These are phyloP conservation scores for Thripadectes ignobilis DNA, from an alignment of 2,797 vertebrate genomes.

Conservation along the genomic window DNA sequence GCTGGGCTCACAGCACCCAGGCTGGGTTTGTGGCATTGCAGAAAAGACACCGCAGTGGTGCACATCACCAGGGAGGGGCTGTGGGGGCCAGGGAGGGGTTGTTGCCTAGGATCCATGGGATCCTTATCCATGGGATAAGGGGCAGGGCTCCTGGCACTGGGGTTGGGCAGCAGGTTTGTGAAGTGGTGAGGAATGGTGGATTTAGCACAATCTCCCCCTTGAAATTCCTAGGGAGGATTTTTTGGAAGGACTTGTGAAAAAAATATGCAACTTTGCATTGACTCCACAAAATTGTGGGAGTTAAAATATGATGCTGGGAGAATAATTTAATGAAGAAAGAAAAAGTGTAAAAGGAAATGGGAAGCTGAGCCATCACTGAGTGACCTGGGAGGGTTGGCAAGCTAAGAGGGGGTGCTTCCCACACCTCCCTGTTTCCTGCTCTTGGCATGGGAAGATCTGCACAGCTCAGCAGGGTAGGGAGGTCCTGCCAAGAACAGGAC, in stretches of 20 bases:
- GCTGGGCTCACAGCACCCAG: no score
- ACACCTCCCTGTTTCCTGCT: background rate
- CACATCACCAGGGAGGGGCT: background rate
- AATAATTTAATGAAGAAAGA: background rate
- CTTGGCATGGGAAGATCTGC: background rate
- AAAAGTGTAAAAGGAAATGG: background rate
- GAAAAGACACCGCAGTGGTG: background rate
- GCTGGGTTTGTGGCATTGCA: slow-evolving; percentile 61
- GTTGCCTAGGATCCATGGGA: background rate
- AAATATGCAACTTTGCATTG: rapidly evolving
- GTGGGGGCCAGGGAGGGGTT: background rate
- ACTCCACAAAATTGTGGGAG: background rate
- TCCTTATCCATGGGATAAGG: background rate
- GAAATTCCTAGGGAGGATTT: background rate
- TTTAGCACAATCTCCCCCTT: background rate
- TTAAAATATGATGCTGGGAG: background rate
- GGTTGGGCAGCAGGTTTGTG: background rate
- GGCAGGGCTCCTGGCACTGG: rapidly evolving
- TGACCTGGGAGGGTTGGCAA: background rate
- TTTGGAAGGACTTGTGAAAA: background rate
- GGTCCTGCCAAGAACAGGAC: background rate
- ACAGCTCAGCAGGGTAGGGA: background rate
- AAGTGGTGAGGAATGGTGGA: rapidly evolving
- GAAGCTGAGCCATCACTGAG: background rate
- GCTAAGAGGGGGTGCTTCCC: no score